These are phyloP conservation scores for Himalopsyche kuldschensis DNA, from an alignment of 2,888 invertebrate species.

Conservation along the genomic window DNA sequence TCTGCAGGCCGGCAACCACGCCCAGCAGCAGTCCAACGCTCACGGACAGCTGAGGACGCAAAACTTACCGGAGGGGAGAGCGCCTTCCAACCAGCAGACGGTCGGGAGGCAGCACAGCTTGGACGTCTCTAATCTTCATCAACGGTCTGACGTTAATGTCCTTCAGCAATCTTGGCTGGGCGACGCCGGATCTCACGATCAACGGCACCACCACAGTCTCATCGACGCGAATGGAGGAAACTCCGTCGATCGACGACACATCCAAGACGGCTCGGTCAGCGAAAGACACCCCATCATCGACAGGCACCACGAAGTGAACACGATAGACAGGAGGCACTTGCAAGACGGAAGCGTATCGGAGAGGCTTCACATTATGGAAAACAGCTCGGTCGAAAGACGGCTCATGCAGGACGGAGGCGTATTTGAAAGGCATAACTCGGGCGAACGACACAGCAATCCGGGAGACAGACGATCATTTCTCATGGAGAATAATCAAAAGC, in stretches of 20 bases:
- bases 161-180: not conserved
- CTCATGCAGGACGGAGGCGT: not conserved
- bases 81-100: not conserved
- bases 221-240: not conserved
- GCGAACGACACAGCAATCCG: not conserved
- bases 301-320: not conserved
- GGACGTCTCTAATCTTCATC: not conserved
- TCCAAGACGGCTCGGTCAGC: not conserved
- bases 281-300: not conserved
- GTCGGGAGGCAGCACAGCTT: not conserved
- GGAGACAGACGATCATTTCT: not conserved
- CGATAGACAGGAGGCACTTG: not conserved
- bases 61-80: not conserved
- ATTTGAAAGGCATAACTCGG: not conserved
- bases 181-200: not conserved
- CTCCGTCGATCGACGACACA: not conserved
- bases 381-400: not conserved
- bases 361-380: not conserved
- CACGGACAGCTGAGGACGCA: not conserved
- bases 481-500: not conserved
- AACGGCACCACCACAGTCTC: not conserved
- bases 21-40: slow-evolving; percentile 40
- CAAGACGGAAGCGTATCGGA: not conserved
- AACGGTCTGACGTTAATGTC: not conserved
- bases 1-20: slow-evolving; percentile 39